A percentile compares a stretch with the other conserved stretches of the same genome.
Conservation (phyloP, 2,797 vertebrate genomes). For the Danio tinwini region DNA sequence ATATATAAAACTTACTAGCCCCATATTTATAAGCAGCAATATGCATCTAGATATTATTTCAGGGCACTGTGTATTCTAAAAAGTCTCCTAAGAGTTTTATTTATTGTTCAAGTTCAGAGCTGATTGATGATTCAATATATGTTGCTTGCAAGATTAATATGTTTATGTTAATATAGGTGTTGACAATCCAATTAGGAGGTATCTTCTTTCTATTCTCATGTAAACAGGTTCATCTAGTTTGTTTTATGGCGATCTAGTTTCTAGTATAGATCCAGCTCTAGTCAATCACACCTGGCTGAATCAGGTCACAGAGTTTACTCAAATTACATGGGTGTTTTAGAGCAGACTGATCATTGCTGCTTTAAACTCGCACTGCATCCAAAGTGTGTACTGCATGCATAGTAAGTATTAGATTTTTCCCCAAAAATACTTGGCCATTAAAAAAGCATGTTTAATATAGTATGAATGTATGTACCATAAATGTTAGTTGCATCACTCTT, state of each 20-base stretch:
- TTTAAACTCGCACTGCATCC: no score
- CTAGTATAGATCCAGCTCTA: background rate
- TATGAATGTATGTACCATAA: no score
- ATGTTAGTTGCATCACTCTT: no score
- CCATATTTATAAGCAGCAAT: background rate
- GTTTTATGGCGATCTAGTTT: background rate
- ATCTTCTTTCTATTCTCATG: background rate
- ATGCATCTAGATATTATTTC: background rate
- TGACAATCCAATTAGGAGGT: background rate
- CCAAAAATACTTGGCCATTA: no score
- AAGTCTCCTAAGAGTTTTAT: background rate
- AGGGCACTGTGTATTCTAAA: background rate
- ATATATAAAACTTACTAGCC: background rate
- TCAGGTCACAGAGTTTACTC: background rate
- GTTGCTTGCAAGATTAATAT: background rate
- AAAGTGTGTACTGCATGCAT: no score
- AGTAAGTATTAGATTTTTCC: no score
- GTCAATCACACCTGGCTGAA: slow-evolving; percentile 3
- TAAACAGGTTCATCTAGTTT: background rate
- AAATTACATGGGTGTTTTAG: background rate
- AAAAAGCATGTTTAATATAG: no score
- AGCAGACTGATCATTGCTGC: background rate
- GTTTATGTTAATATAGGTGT: background rate
- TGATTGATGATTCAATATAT: background rate
- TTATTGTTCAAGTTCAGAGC: background rate